Evolutionary conservation across 2,888 invertebrate genomes (phyloP).

Genomic region (Andrena chrysosceles): DNA sequence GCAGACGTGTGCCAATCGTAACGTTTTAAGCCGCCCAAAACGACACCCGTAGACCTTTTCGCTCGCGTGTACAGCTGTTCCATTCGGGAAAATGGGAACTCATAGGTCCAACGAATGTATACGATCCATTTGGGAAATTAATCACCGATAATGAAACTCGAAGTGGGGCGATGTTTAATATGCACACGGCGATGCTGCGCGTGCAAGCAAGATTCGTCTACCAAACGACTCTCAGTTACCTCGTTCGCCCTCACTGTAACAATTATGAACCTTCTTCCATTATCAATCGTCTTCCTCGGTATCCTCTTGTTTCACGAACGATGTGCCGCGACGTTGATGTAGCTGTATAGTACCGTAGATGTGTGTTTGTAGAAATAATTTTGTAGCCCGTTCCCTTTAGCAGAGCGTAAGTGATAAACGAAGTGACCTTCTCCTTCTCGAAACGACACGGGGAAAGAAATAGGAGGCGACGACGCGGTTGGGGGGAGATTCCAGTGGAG

Average conservation of each 20-base stretch:
- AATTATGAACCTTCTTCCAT: slow-evolving; percentile 28
- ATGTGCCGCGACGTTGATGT: slow-evolving; percentile 4
- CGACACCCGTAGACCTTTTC: slow-evolving; percentile 22
- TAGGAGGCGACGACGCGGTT: background rate
- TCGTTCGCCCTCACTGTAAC: slow-evolving; percentile 4
- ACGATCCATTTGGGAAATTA: slow-evolving; percentile 44
- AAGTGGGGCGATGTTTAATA: slow-evolving; percentile 5
- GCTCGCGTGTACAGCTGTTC: background rate
- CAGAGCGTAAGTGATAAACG: slow-evolving; percentile 31
- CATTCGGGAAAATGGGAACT: background rate
- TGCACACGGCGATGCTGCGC: background rate
- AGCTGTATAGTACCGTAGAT: background rate
- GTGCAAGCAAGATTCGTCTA: slow-evolving; percentile 4
- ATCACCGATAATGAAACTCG: slow-evolving; percentile 10
- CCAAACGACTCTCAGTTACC: slow-evolving; percentile 9
- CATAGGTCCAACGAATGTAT: slow-evolving; percentile 55
- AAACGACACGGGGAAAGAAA: background rate
- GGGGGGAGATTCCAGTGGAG: background rate
- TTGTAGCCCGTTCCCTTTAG: slow-evolving; percentile 12
- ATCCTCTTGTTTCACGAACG: slow-evolving; percentile 47
- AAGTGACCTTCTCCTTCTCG: slow-evolving; percentile 56
- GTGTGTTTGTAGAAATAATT: slow-evolving; percentile 35
- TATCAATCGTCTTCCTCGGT: slow-evolving; percentile 60
- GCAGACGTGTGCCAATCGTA: slow-evolving; percentile 56
- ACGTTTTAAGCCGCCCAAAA: slow-evolving; percentile 33